Percentiles rank a stretch among this genome's conserved stretches.
Evolutionary conservation across 2,113 vertebrate species (phyloP).

Genomic region (Eonycteris spelaea): DNA sequence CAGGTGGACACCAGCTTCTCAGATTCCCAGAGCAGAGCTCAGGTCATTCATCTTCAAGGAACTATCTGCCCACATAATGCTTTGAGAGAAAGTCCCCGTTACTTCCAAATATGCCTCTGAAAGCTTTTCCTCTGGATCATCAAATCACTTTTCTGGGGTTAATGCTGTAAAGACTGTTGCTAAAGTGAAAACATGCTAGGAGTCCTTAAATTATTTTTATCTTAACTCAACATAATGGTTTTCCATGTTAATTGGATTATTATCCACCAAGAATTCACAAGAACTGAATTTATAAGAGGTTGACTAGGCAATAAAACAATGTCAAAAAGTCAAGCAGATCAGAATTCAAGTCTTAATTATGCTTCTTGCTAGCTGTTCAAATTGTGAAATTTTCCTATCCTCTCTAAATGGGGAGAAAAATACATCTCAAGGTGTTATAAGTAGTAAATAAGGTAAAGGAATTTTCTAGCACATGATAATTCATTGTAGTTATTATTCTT

Average conservation of each 20-base stretch:
- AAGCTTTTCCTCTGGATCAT: background rate
- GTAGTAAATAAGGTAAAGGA: background rate
- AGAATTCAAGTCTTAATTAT: background rate
- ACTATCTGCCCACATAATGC: background rate
- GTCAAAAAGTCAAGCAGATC: background rate
- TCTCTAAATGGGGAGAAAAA: background rate
- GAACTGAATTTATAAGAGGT: background rate
- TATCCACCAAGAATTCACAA: background rate
- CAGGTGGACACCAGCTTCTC: background rate
- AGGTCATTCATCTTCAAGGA: background rate
- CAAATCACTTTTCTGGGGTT: background rate
- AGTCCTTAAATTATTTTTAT: background rate
- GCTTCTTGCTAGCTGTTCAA: background rate
- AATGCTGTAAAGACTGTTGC: background rate
- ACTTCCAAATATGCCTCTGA: background rate
- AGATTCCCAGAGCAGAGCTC: background rate
- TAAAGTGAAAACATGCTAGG: background rate
- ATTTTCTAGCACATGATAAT: background rate
- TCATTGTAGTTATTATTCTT: background rate
- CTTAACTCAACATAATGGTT: background rate
- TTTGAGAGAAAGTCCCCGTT: background rate
- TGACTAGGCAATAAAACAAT: background rate
- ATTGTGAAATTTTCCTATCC: background rate
- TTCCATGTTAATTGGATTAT: background rate
- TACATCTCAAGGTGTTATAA: background rate